These are phyloP conservation scores for Syrphus vitripennis DNA, from an alignment of 2,888 invertebrate species.

Conservation along the genomic window DNA sequence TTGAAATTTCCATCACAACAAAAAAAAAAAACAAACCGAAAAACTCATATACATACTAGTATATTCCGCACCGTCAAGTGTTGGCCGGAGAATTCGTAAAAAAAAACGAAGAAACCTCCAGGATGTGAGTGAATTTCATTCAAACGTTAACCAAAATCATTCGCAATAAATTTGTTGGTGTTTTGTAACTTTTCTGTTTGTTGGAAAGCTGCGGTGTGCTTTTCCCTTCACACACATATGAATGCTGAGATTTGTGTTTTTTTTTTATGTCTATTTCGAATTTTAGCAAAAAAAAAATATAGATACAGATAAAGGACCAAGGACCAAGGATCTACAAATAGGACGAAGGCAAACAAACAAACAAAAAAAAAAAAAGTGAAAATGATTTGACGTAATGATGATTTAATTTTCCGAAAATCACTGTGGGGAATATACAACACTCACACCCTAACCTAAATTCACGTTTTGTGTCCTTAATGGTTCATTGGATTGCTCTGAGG, in stretches of 20 bases:
- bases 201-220: neutral
- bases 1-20: conserved; percentile 19
- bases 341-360: conserved; percentile 24
- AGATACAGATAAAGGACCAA: conserved; percentile 24
- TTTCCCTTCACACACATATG: conserved; percentile 1
- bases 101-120: neutral
- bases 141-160: conserved; percentile 50
- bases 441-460: neutral
- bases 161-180: conserved; percentile 48
- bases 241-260: conserved; percentile 64
- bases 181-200: conserved; percentile 32
- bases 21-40: conserved; percentile 21
- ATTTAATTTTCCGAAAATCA: conserved; percentile 70
- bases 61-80: neutral
- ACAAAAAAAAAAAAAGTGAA: conserved; percentile 57
- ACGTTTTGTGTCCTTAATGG: conserved; percentile 12
- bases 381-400: conserved; percentile 72
- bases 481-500: conserved; percentile 1
- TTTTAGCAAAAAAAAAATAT: neutral
- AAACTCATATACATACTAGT: too few relatives aligned
- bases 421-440: conserved; percentile 57
- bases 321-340: conserved; percentile 20
- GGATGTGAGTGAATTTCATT: conserved; percentile 39
- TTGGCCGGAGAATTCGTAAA: neutral
- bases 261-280: conserved; percentile 43